Evolutionary conservation across 2,797 vertebrate genomes (phyloP).

Genomic region (Eleutherodactylus coqui): DNA sequence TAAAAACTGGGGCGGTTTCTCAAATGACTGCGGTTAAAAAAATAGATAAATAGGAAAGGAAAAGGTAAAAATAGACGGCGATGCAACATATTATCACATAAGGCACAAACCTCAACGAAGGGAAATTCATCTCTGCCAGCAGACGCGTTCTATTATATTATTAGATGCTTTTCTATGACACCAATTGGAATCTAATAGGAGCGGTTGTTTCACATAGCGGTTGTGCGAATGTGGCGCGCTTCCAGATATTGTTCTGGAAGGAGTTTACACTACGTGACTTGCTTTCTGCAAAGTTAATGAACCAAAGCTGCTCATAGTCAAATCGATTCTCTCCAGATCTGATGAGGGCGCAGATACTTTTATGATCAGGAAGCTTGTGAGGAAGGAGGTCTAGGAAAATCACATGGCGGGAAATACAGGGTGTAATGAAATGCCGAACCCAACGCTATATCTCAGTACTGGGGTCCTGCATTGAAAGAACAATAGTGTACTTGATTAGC

Average conservation of each 20-base stretch:
- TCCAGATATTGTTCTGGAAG: not conserved
- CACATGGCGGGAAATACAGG: too few relatives aligned
- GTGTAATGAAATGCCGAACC: too few relatives aligned
- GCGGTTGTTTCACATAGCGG: not conserved
- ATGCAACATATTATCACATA: constrained; percentile 58
- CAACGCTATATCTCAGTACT: too few relatives aligned
- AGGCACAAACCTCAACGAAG: constrained; percentile 50
- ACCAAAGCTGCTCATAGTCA: not conserved
- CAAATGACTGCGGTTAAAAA: not conserved
- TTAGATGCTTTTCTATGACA: constrained; percentile 59
- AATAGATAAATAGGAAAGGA: constrained; percentile 52
- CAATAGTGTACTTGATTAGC: too few relatives aligned
- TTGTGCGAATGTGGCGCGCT: not conserved
- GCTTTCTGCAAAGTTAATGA: not conserved
- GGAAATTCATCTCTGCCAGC: constrained; percentile 66
- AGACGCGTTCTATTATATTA: constrained; percentile 55
- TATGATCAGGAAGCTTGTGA: not conserved
- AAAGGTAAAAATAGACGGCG: constrained; percentile 38
- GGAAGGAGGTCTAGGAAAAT: not conserved
- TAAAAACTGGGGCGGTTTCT: constrained; percentile 66
- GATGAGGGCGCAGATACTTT: not conserved
- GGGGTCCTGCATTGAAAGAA: too few relatives aligned
- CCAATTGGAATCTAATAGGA: constrained; percentile 40
- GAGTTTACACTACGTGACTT: not conserved
- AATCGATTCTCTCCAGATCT: not conserved